Evolutionary conservation across 2,888 invertebrate species (phyloP).

Genomic region (Rutpela maculata): DNA sequence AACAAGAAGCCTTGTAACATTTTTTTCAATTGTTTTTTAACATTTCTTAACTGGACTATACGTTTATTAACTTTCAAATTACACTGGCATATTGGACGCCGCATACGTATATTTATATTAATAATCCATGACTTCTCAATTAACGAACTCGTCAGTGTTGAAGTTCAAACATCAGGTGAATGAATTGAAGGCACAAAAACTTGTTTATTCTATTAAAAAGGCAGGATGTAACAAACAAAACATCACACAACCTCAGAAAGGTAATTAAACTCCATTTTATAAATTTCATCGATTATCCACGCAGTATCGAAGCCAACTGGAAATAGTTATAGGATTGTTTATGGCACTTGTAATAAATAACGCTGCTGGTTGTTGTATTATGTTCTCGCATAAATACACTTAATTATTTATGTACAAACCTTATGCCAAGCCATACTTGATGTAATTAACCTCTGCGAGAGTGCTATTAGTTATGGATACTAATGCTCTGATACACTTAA

Average conservation of each 20-base stretch:
- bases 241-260: constrained; percentile 21
- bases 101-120: constrained; percentile 8
- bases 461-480: constrained; percentile 37
- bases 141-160: constrained; percentile 15
- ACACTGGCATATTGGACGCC: background rate
- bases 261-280: constrained; percentile 41
- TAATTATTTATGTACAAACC: constrained; percentile 41
- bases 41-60: too few relatives aligned
- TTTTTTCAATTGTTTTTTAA: too few relatives aligned
- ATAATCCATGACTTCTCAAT: constrained; percentile 27
- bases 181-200: constrained; percentile 20
- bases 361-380: constrained; percentile 36
- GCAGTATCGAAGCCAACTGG: constrained; percentile 28
- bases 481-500: constrained; percentile 21
- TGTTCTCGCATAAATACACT: constrained; percentile 43
- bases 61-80: background rate
- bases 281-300: constrained; percentile 34
- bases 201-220: constrained; percentile 40
- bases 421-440: constrained; percentile 30
- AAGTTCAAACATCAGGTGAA: constrained; percentile 30
- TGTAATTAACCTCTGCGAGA: constrained; percentile 39
- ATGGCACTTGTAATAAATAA: constrained; percentile 41
- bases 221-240: constrained; percentile 39
- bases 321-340: constrained; percentile 35
- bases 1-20: too few relatives aligned